Evolutionary conservation across 1,140 invertebrate genomes (phyloP), one percentile per base, ranked within the genome.

Genomic region (Marisa cornuarietis): DNA sequence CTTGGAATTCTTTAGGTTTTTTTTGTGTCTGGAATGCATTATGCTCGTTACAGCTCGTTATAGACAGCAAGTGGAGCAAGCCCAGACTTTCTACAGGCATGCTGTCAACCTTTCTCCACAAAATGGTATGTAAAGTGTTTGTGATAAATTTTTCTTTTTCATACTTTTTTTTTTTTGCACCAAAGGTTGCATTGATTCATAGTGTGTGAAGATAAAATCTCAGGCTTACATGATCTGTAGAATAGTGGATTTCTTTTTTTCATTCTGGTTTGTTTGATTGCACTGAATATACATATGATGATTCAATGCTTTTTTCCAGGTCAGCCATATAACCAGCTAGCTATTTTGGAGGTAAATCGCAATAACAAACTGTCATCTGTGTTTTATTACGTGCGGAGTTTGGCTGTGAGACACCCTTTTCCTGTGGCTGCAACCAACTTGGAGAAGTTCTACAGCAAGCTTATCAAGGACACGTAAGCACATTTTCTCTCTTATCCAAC

Each of bases 281-380:
- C 49, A 73, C 13, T n/a, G 26, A 73, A 73, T 51, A 49, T 51
- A 13, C 71, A 73, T 42, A 3, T 14, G 42, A 62, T 6, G 10
- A n/a, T 79, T 22, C 42, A n/a, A 42, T 42, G 2, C 20, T 78
- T 77, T 16, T 63, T 76, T 84, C 26, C 76, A 91, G 91, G 96
- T 61, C 96, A 97, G 87, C 95, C 96, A 0, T 97, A 97, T 88
- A 97, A 97, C 91, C 96, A 96, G 91, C 90, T 96, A 84, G 96
- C 95, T 42, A 92, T 97, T 63, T 90, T 97, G 66, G 94, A 95
- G 89, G 95, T 95, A 74, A 94, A 95, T 13, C 93, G 95, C 65
- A 95, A 95, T n/a, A 94, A 96, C 85, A 94, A 95, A 87, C 92
- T 97, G 78, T 94, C 94, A 61, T 95, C 95, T 7, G 94, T 96